phyloP scores from a whole-genome alignment of 2,888 invertebrate species.

The Nebria salina region DNA sequence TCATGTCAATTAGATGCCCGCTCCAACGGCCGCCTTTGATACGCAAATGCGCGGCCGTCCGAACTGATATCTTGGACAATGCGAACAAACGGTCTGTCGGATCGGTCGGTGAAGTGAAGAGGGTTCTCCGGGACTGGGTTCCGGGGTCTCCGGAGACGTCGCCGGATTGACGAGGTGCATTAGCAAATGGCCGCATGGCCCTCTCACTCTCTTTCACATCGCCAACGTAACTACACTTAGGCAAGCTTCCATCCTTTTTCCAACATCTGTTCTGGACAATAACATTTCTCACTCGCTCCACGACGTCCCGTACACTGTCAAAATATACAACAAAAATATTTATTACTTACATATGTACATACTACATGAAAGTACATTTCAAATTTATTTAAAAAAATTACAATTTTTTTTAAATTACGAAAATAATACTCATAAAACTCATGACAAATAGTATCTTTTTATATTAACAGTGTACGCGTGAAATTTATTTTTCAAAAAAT shows the following conservation, averaged over 20 bases:
- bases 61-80: constrained; percentile 51
- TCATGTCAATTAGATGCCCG: constrained; percentile 39
- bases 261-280: constrained; percentile 59
- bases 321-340: not conserved
- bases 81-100: constrained; percentile 37
- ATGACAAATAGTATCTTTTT: not conserved
- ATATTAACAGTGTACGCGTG: constrained; percentile 30
- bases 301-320: constrained; percentile 27
- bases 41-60: constrained; percentile 48
- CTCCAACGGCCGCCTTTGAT: constrained; percentile 45
- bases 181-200: constrained; percentile 57
- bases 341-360: no score
- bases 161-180: constrained; percentile 61
- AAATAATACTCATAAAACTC: not conserved
- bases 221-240: constrained; percentile 39
- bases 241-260: constrained; percentile 47
- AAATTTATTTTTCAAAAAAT: constrained; percentile 41
- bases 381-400: not conserved
- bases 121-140: constrained; percentile 55
- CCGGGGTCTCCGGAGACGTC: constrained; percentile 49
- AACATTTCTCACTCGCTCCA: constrained; percentile 55
- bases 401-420: not conserved
- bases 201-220: constrained; percentile 10
- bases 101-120: constrained; percentile 48
- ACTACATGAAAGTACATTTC: not conserved